Base-by-base conservation (phyloP, 64 coral and sea anemone species). In the Dendrophyllia cribrosa region DNA sequence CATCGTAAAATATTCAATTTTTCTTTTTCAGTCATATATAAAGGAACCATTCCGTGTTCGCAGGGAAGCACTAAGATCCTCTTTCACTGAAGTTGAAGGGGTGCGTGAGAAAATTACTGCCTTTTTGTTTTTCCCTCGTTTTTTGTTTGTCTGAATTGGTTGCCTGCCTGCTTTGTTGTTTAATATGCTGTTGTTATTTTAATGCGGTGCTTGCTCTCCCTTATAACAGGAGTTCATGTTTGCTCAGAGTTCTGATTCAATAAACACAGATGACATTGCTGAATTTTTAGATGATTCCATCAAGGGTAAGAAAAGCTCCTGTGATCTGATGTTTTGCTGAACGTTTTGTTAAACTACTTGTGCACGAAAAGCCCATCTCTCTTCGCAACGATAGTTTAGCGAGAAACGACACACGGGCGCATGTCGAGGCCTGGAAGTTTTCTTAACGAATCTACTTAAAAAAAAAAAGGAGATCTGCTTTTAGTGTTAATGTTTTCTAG, bases 271-370 rank as follows among this genome's bases (percentile, higher is more conserved):
- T 65, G 97, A 99, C 56, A 99, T 99, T 58, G 94, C 86, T 13
- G 97, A 99, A 72, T 99, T 99, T 51, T 79, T 99, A 58, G 97
- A 99, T 74, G 94, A 99, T 5, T 99, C 97, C 8, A 99, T 99
- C 64, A 99, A 99, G 88, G 97, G 97, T 99, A 82, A 25, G 89
- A 66, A 17, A 24, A 66, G 20, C 3, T 75, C 63, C 11, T 43
- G 51, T 55, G 9, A 58, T n/a, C 53, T 56, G 12, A 7, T 9
- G 7, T 56, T 9, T 56, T 9, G 53, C 53, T 56, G 1, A 9
- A 7, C 7, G 53, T 56, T 56, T 56, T 56, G 53, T 7, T 34
- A 34, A 34, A 34, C 34, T 34, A 34, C 34, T 34, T 34, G 34
- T 34, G 34, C 34, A 34, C 34, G 2, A 34, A 34, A 34, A 34